These are phyloP conservation scores for Poecilia wingei DNA, from an alignment of 2,797 vertebrate species.

Conservation along the genomic window DNA sequence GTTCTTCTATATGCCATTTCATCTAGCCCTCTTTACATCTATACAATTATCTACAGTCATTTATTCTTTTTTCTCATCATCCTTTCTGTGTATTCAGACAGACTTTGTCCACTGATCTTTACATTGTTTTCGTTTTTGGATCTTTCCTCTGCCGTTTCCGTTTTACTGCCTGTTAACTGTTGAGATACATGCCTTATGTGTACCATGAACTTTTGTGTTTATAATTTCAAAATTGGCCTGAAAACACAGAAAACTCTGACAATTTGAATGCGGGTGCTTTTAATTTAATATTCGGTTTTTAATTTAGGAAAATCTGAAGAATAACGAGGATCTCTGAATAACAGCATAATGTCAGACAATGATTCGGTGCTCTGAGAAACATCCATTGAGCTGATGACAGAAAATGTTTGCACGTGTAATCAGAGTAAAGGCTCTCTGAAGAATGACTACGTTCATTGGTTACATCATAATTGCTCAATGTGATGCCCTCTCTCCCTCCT, in stretches of 20 bases:
- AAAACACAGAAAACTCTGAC: neutral
- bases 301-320: neutral
- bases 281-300: neutral
- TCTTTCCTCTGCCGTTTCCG: neutral
- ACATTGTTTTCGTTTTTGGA: neutral
- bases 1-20: neutral
- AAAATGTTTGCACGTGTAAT: neutral
- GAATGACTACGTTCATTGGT: neutral
- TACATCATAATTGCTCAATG: neutral
- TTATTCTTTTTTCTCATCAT: neutral
- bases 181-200: neutral
- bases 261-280: neutral
- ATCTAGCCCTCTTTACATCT: neutral
- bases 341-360: neutral
- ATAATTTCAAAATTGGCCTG: neutral
- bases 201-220: neutral
- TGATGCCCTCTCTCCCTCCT: neutral
- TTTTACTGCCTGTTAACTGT: neutral
- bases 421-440: neutral
- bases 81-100: neutral
- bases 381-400: neutral
- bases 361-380: neutral
- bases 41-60: neutral
- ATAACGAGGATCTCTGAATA: neutral
- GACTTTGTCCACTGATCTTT: neutral